These are phyloP conservation scores for Lutjanus argentimaculatus DNA, from an alignment of 2,797 vertebrate genomes.

Conservation along the genomic window DNA sequence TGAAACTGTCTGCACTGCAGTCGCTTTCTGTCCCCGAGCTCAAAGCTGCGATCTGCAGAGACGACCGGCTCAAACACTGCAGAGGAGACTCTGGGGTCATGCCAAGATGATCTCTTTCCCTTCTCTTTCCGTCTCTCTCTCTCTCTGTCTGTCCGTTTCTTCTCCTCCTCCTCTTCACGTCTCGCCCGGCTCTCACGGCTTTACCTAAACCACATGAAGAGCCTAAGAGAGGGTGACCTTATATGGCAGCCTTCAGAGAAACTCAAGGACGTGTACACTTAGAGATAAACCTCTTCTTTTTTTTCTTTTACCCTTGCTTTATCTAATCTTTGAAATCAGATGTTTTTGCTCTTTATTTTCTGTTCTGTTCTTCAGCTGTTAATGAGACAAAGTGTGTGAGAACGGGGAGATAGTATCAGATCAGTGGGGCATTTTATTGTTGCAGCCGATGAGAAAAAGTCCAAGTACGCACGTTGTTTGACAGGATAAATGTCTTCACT, in stretches of 20 bases:
- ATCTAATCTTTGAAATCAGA: slow-evolving; percentile 75
- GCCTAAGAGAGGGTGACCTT: slow-evolving; percentile 46
- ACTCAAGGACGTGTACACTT: slow-evolving; percentile 53
- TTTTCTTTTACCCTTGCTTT: slow-evolving; percentile 20
- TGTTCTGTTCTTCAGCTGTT: slow-evolving; percentile 54
- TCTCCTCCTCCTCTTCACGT: slow-evolving; percentile 1
- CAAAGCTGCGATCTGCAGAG: slow-evolving; percentile 37
- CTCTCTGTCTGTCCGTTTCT: slow-evolving; percentile 11
- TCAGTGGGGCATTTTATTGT: slow-evolving; percentile 34
- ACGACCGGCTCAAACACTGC: slow-evolving; percentile 15
- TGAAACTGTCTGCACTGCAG: slow-evolving; percentile 15
- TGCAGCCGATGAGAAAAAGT: slow-evolving; percentile 17
- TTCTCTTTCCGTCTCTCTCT: background rate
- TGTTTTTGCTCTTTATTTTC: slow-evolving; percentile 63
- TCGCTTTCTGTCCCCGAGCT: slow-evolving; percentile 18
- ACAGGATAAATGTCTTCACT: slow-evolving; percentile 34
- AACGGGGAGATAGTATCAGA: slow-evolving; percentile 56
- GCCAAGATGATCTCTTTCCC: slow-evolving; percentile 29
- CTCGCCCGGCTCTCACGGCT: slow-evolving; percentile 24
- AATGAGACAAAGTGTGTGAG: slow-evolving; percentile 60
- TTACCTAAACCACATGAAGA: slow-evolving; percentile 58
- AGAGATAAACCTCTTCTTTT: slow-evolving; percentile 54
- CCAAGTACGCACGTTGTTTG: background rate
- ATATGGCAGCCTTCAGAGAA: slow-evolving; percentile 62
- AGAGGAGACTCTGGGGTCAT: slow-evolving; percentile 40